A percentile compares a stretch with the other conserved stretches of the same genome.
Conservation (phyloP, 2,797 vertebrate genomes). For the Rhinophrynus dorsalis region DNA sequence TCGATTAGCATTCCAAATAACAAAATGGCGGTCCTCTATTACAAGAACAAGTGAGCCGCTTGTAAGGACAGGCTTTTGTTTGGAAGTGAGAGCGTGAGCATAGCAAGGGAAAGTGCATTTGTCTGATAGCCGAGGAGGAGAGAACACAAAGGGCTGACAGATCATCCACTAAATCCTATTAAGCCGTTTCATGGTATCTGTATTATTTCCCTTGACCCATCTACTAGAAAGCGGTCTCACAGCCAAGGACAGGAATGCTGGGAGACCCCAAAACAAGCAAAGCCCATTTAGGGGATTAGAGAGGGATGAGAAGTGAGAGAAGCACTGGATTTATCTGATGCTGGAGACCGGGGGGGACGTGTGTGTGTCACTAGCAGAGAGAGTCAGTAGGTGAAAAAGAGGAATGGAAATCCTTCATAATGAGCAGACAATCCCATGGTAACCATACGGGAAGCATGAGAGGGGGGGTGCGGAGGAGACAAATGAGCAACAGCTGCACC, state of each 20-base stretch:
- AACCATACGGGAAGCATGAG: neutral
- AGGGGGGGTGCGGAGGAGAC: neutral
- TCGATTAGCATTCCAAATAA: too few relatives aligned
- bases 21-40: too few relatives aligned
- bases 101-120: conserved; percentile 45
- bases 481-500: too few relatives aligned
- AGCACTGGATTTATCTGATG: neutral
- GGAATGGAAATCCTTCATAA: too few relatives aligned
- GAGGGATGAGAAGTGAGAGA: conserved; percentile 57
- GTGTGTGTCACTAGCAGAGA: too few relatives aligned
- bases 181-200: conserved; percentile 53
- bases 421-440: too few relatives aligned
- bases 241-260: conserved; percentile 27
- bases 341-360: too few relatives aligned
- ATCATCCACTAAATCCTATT: conserved; percentile 63
- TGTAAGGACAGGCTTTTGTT: too few relatives aligned
- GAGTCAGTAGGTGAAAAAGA: neutral
- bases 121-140: conserved; percentile 48
- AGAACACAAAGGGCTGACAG: conserved; percentile 58
- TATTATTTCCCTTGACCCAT: conserved; percentile 58
- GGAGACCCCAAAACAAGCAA: conserved; percentile 53
- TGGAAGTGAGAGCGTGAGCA: too few relatives aligned
- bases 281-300: conserved; percentile 53
- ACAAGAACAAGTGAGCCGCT: too few relatives aligned
- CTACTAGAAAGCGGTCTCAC: conserved; percentile 56